A percentile compares a stretch with the other conserved stretches of the same genome.
Conservation (phyloP, 2,113 vertebrate species). For the Gnathonemus echidnorhynchus region DNA sequence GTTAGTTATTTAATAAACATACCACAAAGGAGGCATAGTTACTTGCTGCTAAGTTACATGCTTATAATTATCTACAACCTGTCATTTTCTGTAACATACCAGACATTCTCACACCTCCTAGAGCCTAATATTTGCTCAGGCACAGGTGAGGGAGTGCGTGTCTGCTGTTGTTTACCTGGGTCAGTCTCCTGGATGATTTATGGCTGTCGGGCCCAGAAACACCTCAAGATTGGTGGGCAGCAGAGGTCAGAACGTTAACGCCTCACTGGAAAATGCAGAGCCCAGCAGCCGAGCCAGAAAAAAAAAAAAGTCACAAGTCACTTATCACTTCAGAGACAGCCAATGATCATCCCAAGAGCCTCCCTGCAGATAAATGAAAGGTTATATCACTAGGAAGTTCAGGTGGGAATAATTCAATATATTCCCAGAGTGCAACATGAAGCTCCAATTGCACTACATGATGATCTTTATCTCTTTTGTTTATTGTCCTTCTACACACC, state of each 20-base stretch:
- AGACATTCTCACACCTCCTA: background rate
- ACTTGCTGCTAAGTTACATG: background rate
- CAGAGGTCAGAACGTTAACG: background rate
- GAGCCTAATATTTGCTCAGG: background rate
- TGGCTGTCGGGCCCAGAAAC: background rate
- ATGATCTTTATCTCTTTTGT: background rate
- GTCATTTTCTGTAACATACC: background rate
- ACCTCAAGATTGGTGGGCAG: background rate
- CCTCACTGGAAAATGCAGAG: background rate
- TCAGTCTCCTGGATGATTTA: background rate
- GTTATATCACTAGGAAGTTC: background rate
- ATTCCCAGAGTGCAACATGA: background rate
- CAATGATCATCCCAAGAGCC: background rate
- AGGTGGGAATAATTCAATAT: background rate
- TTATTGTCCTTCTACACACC: background rate
- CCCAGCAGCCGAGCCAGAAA: background rate
- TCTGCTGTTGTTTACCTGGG: background rate
- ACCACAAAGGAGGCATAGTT: background rate
- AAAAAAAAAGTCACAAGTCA: background rate
- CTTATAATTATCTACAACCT: background rate
- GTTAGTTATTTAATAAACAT: background rate
- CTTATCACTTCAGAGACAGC: background rate
- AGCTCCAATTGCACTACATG: background rate
- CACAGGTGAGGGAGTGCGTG: background rate
- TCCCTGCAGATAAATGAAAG: background rate